A percentile compares a stretch with the other conserved stretches of the same genome.
These are phyloP conservation scores for Valencia hispanica DNA, from an alignment of 2,797 vertebrate genomes.

Conservation along the genomic window DNA sequence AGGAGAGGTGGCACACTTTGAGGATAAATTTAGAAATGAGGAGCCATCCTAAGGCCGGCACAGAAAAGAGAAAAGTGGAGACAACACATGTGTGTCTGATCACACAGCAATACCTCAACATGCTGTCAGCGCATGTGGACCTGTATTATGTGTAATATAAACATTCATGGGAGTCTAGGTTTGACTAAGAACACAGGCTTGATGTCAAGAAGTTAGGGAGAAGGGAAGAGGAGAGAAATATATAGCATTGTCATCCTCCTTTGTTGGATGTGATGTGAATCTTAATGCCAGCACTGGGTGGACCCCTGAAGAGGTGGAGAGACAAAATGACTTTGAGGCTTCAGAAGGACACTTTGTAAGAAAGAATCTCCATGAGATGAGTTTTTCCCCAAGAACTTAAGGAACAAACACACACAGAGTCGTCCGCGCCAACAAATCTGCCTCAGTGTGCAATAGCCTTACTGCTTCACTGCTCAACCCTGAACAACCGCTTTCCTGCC, in stretches of 20 bases:
- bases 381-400: conserved; percentile 60
- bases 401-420: conserved; percentile 41
- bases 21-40: conserved; percentile 87
- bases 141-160: neutral
- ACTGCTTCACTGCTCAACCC: conserved; percentile 76
- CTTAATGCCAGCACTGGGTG: conserved; percentile 41
- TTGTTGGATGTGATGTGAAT: conserved; percentile 47
- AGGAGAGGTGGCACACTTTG: conserved; percentile 94
- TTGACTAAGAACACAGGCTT: conserved; percentile 1
- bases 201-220: neutral
- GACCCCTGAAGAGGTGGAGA: conserved; percentile 56
- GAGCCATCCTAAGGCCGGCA: conserved; percentile 80
- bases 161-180: neutral
- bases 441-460: conserved; percentile 56
- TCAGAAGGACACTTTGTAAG: conserved; percentile 51
- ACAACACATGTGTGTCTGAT: conserved; percentile 49
- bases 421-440: conserved; percentile 32
- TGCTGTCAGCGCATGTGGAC: neutral
- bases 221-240: neutral
- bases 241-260: conserved; percentile 22
- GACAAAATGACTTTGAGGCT: conserved; percentile 68
- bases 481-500: conserved; percentile 70
- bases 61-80: conserved; percentile 51
- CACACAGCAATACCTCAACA: conserved; percentile 26
- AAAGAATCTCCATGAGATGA: conserved; percentile 51